Evolutionary conservation across 2,113 vertebrate genomes (phyloP), one percentile per base, ranked within the genome.

Genomic region (Polyodon spathula): DNA sequence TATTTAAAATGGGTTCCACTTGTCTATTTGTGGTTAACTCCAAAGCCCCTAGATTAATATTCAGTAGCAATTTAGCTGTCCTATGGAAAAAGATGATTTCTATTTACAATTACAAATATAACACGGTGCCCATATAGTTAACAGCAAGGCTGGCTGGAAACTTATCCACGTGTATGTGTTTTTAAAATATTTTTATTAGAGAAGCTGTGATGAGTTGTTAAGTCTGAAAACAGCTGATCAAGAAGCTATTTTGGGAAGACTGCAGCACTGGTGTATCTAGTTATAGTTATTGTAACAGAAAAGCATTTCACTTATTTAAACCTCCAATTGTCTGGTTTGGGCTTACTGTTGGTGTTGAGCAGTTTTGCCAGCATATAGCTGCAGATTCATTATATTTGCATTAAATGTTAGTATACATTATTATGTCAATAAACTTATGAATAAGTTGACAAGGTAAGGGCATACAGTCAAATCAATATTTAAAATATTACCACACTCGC

Each of bases 141-240:
- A n/a, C n/a, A n/a, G n/a, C n/a, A 17, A 55, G 51, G 63, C 63
- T 61, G 61, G 8, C 59, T 14, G n/a, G n/a, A 12, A 10, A 50
- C 46, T 50, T 10, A 50, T 12, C 46, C 6, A 48, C n/a, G 55
- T 46, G 63, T 62, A 62, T 62, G 56, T 70, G 71, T 64, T 65
- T 74, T 66, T 65, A n/a, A n/a, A n/a, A n/a, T n/a, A n/a, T n/a
- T 71, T 68, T 63, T 50, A 43, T 70, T 73, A 71, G 71, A 67
- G 68, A 75, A 69, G 66, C 59, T 55, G 77, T 68, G 80, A 72
- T 63, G 77, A 83, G 75, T 64, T 81, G 78, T 77, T 80, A 76
- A 81, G 76, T 82, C 73, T 76, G 71, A 67, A 70, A 79, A 74
- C 82, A 84, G 78, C 83, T 84, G 82, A 84, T 79, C 68, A 55